Base-by-base conservation (phyloP, 1,140 invertebrate genomes). In the Lepidostoma basale region DNA sequence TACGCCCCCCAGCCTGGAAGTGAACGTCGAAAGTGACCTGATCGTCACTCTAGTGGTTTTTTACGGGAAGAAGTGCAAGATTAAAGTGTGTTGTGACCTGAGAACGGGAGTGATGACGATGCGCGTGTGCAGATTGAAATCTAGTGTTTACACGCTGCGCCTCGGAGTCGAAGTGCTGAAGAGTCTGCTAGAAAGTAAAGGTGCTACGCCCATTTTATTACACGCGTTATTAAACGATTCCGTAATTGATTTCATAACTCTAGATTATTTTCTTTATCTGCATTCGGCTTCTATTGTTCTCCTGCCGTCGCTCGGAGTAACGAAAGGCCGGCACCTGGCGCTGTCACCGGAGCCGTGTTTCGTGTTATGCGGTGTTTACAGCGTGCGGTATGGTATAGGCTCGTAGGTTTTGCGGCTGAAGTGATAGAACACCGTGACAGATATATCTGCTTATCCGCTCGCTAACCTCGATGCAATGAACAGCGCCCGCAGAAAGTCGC, bases 41-140 rank as follows among this genome's bases (percentile, higher is more conserved):
- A 26, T 60, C 25, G 36, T 60, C 10, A 60, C 23, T 3, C 25
- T 60, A 23, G 6, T 25, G 23, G 74, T 72, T 40, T 66, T 77
- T 25, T 73, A 74, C 40, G 72, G 71, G 39, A 74, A 73, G 56
- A 71, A 70, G 49, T 49, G 75, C 25, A 67, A 73, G 52, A 74
- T 78, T 49, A 68, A 62, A 68, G 49, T 77, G 33, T 63, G 74
- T 39, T 78, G 74, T 59, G 76, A 82, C 73, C 58, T 77, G 58
- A 74, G 23, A 26, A 40, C 36, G 14, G 39, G 39, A 5, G 22
- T 42, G 33, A 60, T n/a, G 25, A 25, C n/a, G 5, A 16, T 14
- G 20, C 5, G 39, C 16, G 56, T 60, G 9, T 42, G 22, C 22
- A 40, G 8, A 42, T 44, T 8, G 22, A 22, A 22, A 22, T 22